A percentile compares a stretch with the other conserved stretches of the same genome.
phyloP scores from a whole-genome alignment of 2,113 vertebrate genomes.

The Platysternon megacephalum region DNA sequence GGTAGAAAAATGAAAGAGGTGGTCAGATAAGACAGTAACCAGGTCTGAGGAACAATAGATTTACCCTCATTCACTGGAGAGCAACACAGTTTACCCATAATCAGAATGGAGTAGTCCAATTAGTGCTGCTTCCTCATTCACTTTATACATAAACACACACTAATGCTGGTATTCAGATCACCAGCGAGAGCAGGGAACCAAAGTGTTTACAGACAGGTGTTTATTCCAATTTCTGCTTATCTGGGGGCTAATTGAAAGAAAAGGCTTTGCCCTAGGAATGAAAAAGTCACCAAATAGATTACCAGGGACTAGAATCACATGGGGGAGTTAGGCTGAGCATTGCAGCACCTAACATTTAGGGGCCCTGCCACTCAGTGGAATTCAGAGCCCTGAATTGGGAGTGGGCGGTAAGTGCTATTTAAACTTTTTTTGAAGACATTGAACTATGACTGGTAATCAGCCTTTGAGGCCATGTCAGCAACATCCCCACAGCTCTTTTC shows the following conservation, averaged over 20 bases:
- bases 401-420: too few species aligned
- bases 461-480: too few species aligned
- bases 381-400: too few species aligned
- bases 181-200: neutral
- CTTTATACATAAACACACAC: neutral
- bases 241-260: neutral
- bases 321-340: too few species aligned
- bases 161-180: neutral
- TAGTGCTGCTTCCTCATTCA: neutral
- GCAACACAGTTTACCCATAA: neutral
- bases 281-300: too few species aligned
- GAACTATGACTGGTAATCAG: too few species aligned
- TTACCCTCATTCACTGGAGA: neutral
- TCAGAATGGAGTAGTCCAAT: neutral
- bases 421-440: neutral
- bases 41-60: neutral
- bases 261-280: neutral
- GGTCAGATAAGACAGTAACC: neutral
- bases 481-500: neutral
- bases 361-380: too few species aligned
- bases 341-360: too few species aligned
- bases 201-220: neutral
- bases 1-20: neutral
- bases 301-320: too few species aligned
- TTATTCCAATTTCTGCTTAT: neutral